phyloP scores from a whole-genome alignment of 2,797 vertebrate species.

The Atherinosoma microstoma region DNA sequence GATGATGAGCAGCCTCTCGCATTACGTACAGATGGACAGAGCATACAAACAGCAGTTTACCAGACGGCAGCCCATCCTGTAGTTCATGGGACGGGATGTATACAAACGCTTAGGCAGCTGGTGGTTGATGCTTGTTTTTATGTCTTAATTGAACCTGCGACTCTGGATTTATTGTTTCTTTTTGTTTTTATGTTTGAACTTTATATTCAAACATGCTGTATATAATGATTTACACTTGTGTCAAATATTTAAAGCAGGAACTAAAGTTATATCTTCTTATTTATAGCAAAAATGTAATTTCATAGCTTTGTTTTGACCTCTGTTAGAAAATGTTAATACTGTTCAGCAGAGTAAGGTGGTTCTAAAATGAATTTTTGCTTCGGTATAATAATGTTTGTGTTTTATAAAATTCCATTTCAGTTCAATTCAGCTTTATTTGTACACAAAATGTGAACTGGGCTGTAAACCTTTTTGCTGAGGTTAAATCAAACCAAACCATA shows the following conservation, averaged over 20 bases:
- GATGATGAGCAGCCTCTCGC: slow-evolving; percentile 21
- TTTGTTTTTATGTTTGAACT: background rate
- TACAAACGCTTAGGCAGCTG: slow-evolving; percentile 26
- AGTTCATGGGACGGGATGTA: slow-evolving; percentile 1
- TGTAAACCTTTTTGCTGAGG: no score
- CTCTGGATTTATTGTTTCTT: background rate
- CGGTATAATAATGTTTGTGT: background rate
- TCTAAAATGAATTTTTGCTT: no score
- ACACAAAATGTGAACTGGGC: no score
- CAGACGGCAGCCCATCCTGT: slow-evolving; percentile 24
- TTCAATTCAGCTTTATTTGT: background rate
- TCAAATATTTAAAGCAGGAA: background rate
- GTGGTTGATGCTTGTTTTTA: background rate
- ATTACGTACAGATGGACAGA: slow-evolving; percentile 38
- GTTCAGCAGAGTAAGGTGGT: background rate
- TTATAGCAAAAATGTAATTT: background rate
- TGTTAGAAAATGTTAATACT: background rate
- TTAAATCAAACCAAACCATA: no score
- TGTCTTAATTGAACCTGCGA: background rate
- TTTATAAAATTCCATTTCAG: background rate
- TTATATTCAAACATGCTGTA: slow-evolving; percentile 11
- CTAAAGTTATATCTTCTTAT: background rate
- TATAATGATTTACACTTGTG: slow-evolving; percentile 8
- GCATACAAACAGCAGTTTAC: background rate
- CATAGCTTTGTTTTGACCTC: background rate